phyloP scores from a whole-genome alignment of 2,888 invertebrate species.

The Nyleta sp. region DNA sequence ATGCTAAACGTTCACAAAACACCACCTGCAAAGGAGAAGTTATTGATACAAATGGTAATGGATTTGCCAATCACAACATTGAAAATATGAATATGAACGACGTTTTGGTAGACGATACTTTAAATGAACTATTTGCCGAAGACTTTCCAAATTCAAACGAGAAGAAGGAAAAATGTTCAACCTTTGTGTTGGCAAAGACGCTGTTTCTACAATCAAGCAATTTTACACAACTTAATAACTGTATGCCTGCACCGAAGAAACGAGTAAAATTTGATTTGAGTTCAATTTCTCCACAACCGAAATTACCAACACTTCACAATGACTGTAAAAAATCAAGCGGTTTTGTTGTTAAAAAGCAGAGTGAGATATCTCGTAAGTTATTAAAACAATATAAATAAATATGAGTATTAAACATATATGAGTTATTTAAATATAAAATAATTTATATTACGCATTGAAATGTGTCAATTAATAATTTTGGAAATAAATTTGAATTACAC shows the following conservation, averaged over 20 bases:
- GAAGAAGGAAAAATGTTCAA: neutral
- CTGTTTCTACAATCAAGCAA: neutral
- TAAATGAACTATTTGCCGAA: slow-evolving; percentile 17
- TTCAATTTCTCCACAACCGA: neutral
- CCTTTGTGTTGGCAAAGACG: neutral
- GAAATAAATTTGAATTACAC: too few relatives aligned
- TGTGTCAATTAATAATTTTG: too few relatives aligned
- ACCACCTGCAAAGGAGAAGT: too few relatives aligned
- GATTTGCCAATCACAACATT: neutral
- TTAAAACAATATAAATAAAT: slow-evolving; percentile 18
- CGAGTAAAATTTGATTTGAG: slow-evolving; percentile 15
- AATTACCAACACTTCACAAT: slow-evolving; percentile 1
- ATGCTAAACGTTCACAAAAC: too few relatives aligned
- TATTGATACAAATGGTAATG: neutral
- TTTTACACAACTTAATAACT: neutral
- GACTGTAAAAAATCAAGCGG: slow-evolving; percentile 26
- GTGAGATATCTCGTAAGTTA: slow-evolving; percentile 67
- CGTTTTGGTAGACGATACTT: neutral
- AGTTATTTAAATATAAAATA: neutral
- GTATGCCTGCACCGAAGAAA: slow-evolving; percentile 2
- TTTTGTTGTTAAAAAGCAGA: slow-evolving; percentile 70
- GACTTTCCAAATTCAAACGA: slow-evolving; percentile 19
- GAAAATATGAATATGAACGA: too few relatives aligned
- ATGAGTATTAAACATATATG: neutral
- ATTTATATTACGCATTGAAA: too few relatives aligned